Evolutionary conservation across 2,797 vertebrate species (phyloP), one percentile per base, ranked within the genome.

Genomic region (Hylomyscus alleni): DNA sequence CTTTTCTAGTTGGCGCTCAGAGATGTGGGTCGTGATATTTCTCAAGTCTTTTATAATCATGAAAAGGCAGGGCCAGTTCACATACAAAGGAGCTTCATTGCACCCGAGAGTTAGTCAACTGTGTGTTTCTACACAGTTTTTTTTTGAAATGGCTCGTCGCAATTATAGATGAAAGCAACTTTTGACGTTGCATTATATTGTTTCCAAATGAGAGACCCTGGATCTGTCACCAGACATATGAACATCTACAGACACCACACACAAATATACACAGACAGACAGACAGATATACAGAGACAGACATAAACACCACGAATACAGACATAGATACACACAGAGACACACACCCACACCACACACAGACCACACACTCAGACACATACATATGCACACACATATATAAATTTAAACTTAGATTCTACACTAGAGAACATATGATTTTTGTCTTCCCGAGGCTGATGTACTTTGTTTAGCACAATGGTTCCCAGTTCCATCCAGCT

Each of bases 131-230:
- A 92, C 97, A 97, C n/a, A 22, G 4, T 95, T 97, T 97, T 44
- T 44, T 44, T 97, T 94, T 97, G 97, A 96, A 98, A 97, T 2
- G 65, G 24, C n/a, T 88, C 65, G 26, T 93, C 95, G 97, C 96
- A 91, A 77, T 95, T 93, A 93, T 93, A 17, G 78, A 91, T 95
- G 96, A 95, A 93, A 96, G 91, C 82, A 83, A 56, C 52, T 92
- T 96, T 92, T 44, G 76, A 80, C 34, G 69, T 89, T 95, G 93
- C 17, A 4, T 96, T 85, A 91, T 47, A 47, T 8, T 85, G 37
- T 98, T 98, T 96, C 97, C 95, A 97, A 97, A 97, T 72, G 84
- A 95, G 80, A 95, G 72, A 85, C n/a, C 22, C 75, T 87, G 89
- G 29, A 24, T 84, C 40, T 85, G 73, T 82, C 34, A 60, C 11